Percentiles rank a stretch among this genome's conserved stretches.
Conservation (phyloP, 2,113 vertebrate genomes). For the Agapornis roseicollis region DNA sequence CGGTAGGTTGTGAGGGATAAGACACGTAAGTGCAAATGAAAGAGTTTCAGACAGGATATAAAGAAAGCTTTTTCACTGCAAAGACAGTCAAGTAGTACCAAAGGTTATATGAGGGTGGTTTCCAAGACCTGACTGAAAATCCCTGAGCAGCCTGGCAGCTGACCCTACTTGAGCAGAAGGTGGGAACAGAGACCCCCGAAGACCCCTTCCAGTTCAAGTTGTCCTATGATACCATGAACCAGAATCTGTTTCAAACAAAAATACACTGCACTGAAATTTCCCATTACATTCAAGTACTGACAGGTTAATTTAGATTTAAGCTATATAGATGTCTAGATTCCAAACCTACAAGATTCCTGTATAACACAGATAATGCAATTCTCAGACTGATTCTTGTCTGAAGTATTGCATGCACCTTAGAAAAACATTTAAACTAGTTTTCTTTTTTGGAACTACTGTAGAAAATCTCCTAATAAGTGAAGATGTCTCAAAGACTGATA, state of each 20-base stretch:
- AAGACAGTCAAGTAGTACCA: not conserved
- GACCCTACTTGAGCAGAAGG: not conserved
- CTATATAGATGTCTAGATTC: not conserved
- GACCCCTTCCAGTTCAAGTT: not conserved
- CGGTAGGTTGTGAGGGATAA: not conserved
- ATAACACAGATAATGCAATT: not conserved
- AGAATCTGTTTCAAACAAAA: not conserved
- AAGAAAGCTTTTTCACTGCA: not conserved
- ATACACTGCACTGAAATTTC: not conserved
- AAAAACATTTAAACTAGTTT: not conserved
- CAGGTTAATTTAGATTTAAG: constrained; percentile 25
- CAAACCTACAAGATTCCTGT: not conserved
- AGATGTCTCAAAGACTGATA: not conserved
- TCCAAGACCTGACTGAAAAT: not conserved
- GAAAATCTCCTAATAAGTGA: not conserved
- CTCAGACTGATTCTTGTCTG: not conserved
- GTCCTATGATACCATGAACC: not conserved
- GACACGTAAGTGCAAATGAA: not conserved
- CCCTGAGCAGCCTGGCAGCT: not conserved
- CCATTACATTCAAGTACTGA: not conserved
- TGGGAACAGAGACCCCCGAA: not conserved
- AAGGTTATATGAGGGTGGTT: not conserved
- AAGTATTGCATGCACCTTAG: not conserved
- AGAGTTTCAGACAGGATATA: not conserved
- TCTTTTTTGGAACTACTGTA: not conserved